Evolutionary conservation across 2,113 vertebrate species (phyloP).

Genomic region (Chlamydotis undulata): DNA sequence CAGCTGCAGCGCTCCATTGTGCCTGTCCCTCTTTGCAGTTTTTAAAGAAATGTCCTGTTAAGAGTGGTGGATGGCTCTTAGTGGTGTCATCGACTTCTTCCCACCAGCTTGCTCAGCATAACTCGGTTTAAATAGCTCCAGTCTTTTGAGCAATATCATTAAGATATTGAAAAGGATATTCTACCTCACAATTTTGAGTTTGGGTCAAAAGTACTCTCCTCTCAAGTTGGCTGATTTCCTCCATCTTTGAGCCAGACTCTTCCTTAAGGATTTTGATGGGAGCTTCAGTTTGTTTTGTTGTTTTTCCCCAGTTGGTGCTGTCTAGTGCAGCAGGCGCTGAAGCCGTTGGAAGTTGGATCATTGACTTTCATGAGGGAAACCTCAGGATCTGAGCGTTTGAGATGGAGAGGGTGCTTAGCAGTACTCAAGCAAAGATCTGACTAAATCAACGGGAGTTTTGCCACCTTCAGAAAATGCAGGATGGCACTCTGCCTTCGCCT

Average conservation of each 20-base stretch:
- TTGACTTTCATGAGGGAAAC: conserved; percentile 58
- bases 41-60: not conserved
- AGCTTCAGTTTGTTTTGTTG: not conserved
- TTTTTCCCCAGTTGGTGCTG: not conserved
- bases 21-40: not conserved
- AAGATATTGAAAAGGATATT: not conserved
- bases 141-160: not conserved
- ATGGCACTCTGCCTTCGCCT: not conserved
- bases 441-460: conserved; percentile 53
- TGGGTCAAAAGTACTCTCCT: not conserved
- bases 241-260: not conserved
- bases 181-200: not conserved
- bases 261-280: not conserved
- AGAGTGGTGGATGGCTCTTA: not conserved
- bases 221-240: not conserved
- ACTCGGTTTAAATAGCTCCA: not conserved
- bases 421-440: conserved; percentile 48
- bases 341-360: not conserved
- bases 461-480: conserved; percentile 29
- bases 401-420: conserved; percentile 46
- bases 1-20: not conserved
- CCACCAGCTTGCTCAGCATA: not conserved
- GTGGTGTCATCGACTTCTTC: not conserved
- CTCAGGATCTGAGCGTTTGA: conserved; percentile 45
- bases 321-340: not conserved